These are phyloP conservation scores for Thamnophis sirtalis DNA, from an alignment of 2,113 vertebrate species.

Conservation along the genomic window DNA sequence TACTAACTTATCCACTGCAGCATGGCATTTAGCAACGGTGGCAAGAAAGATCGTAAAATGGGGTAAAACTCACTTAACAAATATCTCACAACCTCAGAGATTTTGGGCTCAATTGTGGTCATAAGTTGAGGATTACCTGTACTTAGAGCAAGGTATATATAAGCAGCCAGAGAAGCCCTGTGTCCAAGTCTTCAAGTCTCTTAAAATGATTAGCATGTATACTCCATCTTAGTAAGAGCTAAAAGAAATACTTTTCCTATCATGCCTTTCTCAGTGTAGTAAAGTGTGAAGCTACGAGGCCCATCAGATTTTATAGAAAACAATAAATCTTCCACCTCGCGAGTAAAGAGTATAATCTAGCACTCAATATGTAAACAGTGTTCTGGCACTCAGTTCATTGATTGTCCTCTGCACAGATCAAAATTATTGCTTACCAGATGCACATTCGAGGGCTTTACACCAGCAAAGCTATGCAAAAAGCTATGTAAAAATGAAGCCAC, in stretches of 20 bases:
- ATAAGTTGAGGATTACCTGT: neutral
- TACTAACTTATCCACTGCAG: too few relatives aligned
- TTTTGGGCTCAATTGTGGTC: neutral
- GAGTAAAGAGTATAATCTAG: neutral
- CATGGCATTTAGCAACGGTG: too few relatives aligned
- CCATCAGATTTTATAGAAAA: neutral
- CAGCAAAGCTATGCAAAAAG: constrained; percentile 33
- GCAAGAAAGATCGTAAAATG: neutral
- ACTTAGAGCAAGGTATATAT: neutral
- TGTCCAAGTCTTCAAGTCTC: neutral
- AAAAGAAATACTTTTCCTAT: neutral
- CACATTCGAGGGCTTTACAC: neutral
- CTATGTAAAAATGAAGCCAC: neutral
- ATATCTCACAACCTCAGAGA: neutral
- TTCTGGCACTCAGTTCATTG: neutral
- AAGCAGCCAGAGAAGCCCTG: neutral
- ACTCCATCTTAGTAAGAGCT: neutral
- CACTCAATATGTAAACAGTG: neutral
- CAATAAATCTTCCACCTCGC: neutral
- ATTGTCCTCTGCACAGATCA: neutral
- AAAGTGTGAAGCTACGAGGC: neutral
- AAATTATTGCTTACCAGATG: constrained; percentile 15
- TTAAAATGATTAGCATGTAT: neutral
- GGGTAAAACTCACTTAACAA: neutral
- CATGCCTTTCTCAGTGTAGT: neutral